Evolutionary conservation across 2,888 invertebrate genomes (phyloP), one percentile per base, ranked within the genome.

Genomic region (Micoletzkya japonica): DNA sequence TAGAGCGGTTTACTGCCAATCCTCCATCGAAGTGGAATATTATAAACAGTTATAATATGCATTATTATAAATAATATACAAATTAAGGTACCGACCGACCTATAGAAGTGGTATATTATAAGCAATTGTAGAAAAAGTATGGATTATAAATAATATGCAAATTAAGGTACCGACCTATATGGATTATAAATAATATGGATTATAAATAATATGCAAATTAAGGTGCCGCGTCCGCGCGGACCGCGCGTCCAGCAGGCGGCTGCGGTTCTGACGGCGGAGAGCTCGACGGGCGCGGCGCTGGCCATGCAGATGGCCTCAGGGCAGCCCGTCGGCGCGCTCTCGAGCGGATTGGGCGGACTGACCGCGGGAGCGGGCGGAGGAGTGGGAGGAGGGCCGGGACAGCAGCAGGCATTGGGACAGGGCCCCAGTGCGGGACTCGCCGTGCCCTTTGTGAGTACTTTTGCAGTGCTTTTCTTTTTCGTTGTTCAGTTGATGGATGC

Each of bases 141-240:
- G 44, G 20, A 10, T 44, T 14, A 10, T 14, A 20, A 14, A n/a
- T n/a, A n/a, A n/a, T n/a, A n/a, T n/a, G n/a, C n/a, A n/a, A n/a
- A n/a, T n/a, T n/a, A n/a, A n/a, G n/a, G n/a, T n/a, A n/a, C n/a
- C n/a, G n/a, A n/a, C n/a, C n/a, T n/a, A n/a, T n/a, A n/a, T n/a
- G n/a, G n/a, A n/a, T 44, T 44, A 44, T 44, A 14, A 10, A 44
- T 44, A 14, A 20, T 44, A 20, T 14, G 44, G 20, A 10, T 44
- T 14, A 10, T 14, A 20, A 14, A 44, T 14, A 14, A 10, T 20
- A 10, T 44, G 10, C 10, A 14, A 14, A 20, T 44, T 44, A 44
- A 44, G 44, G 64, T 64, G 17, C 61, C 61, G 4, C 44, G 61
- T 14, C 61, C 61, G n/a, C 34, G 61, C 7, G 49, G 44, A n/a